phyloP scores from a whole-genome alignment of 2,113 vertebrate genomes.

The Mandrillus leucophaeus region DNA sequence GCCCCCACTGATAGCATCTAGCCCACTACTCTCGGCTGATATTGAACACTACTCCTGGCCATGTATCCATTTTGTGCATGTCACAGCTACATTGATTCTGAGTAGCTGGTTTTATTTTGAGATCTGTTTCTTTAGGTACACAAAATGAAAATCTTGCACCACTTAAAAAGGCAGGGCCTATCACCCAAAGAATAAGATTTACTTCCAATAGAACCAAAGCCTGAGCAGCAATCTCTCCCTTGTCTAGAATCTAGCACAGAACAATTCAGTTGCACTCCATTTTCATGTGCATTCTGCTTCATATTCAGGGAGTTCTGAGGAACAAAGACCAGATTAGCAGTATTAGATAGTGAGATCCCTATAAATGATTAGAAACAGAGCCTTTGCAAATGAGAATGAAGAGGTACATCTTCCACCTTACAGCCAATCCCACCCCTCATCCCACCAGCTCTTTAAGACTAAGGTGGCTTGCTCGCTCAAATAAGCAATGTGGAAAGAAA shows the following conservation, averaged over 20 bases:
- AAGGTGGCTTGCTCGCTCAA: background rate
- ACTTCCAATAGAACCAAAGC: conserved; percentile 3
- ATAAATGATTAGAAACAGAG: conserved; percentile 14
- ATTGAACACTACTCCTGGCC: background rate
- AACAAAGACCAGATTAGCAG: background rate
- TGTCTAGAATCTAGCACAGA: background rate
- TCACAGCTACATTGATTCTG: background rate
- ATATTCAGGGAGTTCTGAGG: background rate
- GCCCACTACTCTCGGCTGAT: background rate
- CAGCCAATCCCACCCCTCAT: background rate
- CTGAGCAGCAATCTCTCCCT: background rate
- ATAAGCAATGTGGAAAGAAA: background rate
- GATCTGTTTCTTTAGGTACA: background rate
- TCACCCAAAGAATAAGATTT: background rate
- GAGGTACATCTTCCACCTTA: background rate
- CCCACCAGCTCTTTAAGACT: background rate
- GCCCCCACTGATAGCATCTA: background rate
- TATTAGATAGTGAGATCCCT: background rate
- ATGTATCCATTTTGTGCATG: background rate
- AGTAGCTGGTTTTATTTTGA: background rate
- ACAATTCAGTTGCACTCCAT: background rate
- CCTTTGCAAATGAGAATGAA: conserved; percentile 23
- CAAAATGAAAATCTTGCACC: background rate
- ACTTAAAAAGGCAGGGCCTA: background rate
- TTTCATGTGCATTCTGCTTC: background rate